A percentile compares a stretch with the other conserved stretches of the same genome.
These are phyloP conservation scores for Rhopalosiphum padi DNA, from an alignment of 1,140 invertebrate species.

Conservation along the genomic window DNA sequence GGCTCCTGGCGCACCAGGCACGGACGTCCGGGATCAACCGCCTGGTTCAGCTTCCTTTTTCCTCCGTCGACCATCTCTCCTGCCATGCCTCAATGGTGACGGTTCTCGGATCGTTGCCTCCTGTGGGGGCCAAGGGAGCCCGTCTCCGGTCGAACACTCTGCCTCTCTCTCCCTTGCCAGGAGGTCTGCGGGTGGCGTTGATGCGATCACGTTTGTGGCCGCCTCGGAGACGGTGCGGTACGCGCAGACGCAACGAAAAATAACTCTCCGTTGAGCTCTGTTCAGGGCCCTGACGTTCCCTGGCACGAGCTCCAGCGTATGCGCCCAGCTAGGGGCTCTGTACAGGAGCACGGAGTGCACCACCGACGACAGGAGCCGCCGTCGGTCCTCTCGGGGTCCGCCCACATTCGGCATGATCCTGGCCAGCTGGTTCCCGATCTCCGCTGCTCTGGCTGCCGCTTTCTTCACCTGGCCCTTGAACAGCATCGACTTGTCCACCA, in stretches of 20 bases:
- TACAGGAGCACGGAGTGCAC: constrained; percentile 30
- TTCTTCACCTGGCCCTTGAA: no score
- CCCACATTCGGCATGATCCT: constrained; percentile 38
- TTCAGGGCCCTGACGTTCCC: background rate
- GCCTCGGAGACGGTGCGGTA: background rate
- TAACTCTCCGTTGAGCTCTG: constrained; percentile 15
- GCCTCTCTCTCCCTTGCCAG: background rate
- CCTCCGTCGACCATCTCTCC: no score
- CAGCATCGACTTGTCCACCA: no score
- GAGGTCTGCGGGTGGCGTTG: background rate
- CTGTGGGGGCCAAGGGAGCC: no score
- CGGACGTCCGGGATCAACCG: no score
- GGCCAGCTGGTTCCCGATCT: background rate
- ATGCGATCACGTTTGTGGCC: background rate
- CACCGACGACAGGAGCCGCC: background rate
- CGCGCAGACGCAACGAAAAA: background rate
- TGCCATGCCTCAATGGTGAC: no score
- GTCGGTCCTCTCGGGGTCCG: background rate
- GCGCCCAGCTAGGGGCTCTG: background rate
- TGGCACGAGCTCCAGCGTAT: background rate
- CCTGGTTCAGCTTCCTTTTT: no score
- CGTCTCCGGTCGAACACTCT: no score
- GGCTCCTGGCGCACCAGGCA: no score
- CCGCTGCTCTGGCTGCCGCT: background rate
- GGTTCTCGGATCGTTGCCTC: no score